Conservation (phyloP, 2,797 vertebrate genomes). For the Gorsachius magnificus region DNA sequence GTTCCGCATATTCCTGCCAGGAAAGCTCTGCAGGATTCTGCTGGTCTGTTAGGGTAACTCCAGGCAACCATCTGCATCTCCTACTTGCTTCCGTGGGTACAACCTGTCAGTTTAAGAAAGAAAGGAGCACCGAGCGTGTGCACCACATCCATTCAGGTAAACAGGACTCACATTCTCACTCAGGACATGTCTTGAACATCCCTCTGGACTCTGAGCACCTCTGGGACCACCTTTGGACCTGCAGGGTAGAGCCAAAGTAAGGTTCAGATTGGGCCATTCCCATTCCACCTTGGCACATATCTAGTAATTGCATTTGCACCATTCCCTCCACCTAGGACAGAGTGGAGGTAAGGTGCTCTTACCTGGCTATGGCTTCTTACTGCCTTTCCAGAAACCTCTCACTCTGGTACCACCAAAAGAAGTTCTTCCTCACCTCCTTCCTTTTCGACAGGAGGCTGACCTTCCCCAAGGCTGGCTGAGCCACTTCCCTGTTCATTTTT, state of each 20-base stretch:
- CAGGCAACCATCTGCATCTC: background rate
- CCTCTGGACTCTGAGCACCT: background rate
- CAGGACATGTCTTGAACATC: background rate
- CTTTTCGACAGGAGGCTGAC: background rate
- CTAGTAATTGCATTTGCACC: background rate
- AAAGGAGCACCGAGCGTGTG: background rate
- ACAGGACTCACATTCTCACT: background rate
- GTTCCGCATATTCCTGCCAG: background rate
- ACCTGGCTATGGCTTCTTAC: background rate
- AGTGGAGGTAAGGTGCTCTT: background rate
- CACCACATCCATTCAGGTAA: background rate
- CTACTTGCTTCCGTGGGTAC: background rate
- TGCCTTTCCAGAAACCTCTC: background rate
- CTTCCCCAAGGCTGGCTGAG: background rate
- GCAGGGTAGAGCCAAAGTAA: background rate
- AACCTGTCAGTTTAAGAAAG: background rate
- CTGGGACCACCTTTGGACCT: background rate
- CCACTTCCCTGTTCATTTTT: background rate
- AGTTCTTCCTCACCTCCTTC: background rate
- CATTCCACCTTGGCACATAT: background rate
- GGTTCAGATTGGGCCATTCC: fast-evolving
- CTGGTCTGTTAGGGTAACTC: background rate
- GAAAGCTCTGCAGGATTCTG: background rate
- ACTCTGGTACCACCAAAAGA: background rate
- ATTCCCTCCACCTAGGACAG: fast-evolving